phyloP scores from a whole-genome alignment of 2,888 invertebrate genomes.

The Leptogaster cylindrica region DNA sequence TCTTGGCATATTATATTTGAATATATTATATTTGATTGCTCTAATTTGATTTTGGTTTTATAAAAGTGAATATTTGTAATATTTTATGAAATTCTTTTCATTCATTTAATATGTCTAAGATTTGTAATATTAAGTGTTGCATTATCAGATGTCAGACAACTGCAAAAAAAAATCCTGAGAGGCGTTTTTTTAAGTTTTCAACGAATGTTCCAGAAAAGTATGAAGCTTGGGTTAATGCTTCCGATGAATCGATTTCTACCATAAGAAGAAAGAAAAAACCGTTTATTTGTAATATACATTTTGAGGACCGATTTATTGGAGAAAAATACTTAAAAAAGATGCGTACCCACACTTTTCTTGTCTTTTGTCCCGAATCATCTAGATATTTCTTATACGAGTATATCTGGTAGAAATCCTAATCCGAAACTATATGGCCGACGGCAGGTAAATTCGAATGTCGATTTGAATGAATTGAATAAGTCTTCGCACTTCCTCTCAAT shows the following conservation, averaged over 20 bases:
- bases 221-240: background rate
- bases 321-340: background rate
- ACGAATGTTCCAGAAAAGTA: background rate
- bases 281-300: conserved; percentile 2
- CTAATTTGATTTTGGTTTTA: no score
- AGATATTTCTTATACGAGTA: background rate
- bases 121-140: conserved; percentile 4
- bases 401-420: conserved; percentile 1
- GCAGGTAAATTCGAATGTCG: background rate
- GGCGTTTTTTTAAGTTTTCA: conserved; percentile 5
- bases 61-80: no score
- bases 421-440: background rate
- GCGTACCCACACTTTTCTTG: conserved; percentile 3
- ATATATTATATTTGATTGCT: no score
- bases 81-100: no score
- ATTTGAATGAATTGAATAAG: background rate
- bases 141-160: background rate
- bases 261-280: background rate
- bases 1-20: no score
- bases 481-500: conserved; percentile 3
- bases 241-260: background rate
- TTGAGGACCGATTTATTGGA: background rate
- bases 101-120: background rate
- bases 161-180: background rate
- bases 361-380: background rate